These are phyloP conservation scores for Dicycla oo DNA, from an alignment of 2,888 invertebrate genomes.

Conservation along the genomic window DNA sequence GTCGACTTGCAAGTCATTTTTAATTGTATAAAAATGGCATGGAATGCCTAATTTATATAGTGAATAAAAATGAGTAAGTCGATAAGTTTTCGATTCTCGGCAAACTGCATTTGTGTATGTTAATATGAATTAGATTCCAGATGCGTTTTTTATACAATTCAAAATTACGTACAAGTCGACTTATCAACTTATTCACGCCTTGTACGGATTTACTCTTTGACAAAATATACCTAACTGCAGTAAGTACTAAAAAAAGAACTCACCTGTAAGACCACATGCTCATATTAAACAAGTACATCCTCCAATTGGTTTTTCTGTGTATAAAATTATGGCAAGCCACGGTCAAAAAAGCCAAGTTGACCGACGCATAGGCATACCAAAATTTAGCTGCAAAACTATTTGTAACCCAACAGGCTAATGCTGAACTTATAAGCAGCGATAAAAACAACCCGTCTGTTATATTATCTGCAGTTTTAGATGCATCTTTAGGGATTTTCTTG, in stretches of 20 bases:
- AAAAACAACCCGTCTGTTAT: constrained; percentile 81
- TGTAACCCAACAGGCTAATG: constrained; percentile 70
- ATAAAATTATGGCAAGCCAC: constrained; percentile 94
- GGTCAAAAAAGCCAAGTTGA: constrained; percentile 90
- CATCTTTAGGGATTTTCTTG: constrained; percentile 86
- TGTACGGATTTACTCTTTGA: too few species aligned
- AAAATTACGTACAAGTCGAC: too few species aligned
- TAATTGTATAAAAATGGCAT: too few species aligned
- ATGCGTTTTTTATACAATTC: too few species aligned
- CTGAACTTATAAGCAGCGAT: constrained; percentile 76
- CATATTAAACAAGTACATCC: constrained; percentile 95
- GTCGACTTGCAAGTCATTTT: too few species aligned
- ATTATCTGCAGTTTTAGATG: constrained; percentile 73
- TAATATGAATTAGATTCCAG: too few species aligned
- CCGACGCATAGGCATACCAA: constrained; percentile 88
- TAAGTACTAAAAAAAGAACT: constrained; percentile 38
- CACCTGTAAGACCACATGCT: constrained; percentile 92
- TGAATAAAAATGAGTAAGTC: too few species aligned
- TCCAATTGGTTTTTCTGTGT: constrained; percentile 94
- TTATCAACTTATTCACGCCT: too few species aligned
- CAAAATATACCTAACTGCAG: background rate
- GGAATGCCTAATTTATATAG: too few species aligned
- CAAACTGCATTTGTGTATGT: too few species aligned
- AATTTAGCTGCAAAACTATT: constrained; percentile 70
- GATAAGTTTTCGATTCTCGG: too few species aligned